These are phyloP conservation scores for Barypeithes pellucidus DNA, from an alignment of 2,888 invertebrate genomes.

Conservation along the genomic window DNA sequence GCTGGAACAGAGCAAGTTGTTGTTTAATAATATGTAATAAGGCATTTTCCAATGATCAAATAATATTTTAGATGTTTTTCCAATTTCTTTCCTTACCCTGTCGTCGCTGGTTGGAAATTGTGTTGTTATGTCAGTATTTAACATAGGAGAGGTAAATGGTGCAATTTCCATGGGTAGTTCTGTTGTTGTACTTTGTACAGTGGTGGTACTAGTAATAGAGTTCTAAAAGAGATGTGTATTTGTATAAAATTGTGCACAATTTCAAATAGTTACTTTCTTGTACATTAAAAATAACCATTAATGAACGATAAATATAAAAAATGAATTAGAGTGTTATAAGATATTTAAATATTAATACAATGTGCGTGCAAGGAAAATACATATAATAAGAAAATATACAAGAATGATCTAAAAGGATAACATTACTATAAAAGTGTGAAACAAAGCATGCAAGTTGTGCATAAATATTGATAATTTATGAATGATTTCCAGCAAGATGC, in stretches of 20 bases:
- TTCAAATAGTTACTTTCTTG: background rate
- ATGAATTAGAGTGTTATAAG: background rate
- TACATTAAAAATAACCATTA: background rate
- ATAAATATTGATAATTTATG: background rate
- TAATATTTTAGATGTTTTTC: background rate
- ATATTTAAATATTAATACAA: background rate
- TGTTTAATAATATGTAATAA: constrained; percentile 16
- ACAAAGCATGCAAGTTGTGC: background rate
- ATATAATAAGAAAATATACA: background rate
- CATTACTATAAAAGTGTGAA: background rate
- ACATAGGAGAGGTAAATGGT: constrained; percentile 37
- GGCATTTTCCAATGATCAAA: background rate
- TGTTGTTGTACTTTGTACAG: constrained; percentile 36
- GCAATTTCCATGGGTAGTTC: constrained; percentile 21
- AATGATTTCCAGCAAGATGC: background rate
- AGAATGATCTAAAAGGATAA: background rate
- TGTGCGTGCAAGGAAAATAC: background rate
- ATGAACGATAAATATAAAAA: background rate
- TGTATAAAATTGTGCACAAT: constrained; percentile 11
- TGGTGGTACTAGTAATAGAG: constrained; percentile 42
- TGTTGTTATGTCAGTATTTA: constrained; percentile 35
- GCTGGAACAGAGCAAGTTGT: constrained; percentile 31
- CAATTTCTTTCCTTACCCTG: constrained; percentile 9
- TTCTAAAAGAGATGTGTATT: constrained; percentile 43
- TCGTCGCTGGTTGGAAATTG: constrained; percentile 25